Base-by-base conservation (phyloP, 2,113 vertebrate genomes). In the Rhinopomastus cyanomelas region DNA sequence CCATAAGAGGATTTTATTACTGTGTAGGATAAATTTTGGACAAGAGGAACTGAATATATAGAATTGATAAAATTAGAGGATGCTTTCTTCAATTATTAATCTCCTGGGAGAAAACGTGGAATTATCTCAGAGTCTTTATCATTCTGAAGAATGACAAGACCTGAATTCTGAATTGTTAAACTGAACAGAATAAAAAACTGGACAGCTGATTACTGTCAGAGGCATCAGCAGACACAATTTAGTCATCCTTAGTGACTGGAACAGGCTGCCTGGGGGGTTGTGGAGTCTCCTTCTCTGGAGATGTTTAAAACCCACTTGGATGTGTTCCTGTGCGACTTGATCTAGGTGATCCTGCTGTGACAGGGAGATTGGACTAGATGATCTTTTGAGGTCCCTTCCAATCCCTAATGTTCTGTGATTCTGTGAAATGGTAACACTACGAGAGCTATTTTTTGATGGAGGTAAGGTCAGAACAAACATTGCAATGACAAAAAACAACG, bases 341-440 rank as follows among this genome's bases (percentile, higher is more conserved):
- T n/a, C n/a, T n/a, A n/a, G n/a, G n/a, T n/a, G n/a, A n/a, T n/a
- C n/a, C n/a, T n/a, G n/a, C n/a, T n/a, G n/a, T n/a, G n/a, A n/a
- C n/a, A n/a, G n/a, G n/a, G n/a, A n/a, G n/a, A n/a, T n/a, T n/a
- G n/a, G n/a, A n/a, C n/a, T n/a, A n/a, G n/a, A n/a, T n/a, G n/a
- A n/a, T n/a, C n/a, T n/a, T n/a, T n/a, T n/a, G n/a, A n/a, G n/a
- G n/a, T n/a, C n/a, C n/a, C n/a, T n/a, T n/a, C n/a, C n/a, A n/a
- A n/a, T n/a, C n/a, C n/a, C n/a, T n/a, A n/a, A n/a, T n/a, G n/a
- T n/a, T n/a, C n/a, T n/a, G n/a, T n/a, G n/a, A n/a, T n/a, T n/a
- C n/a, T n/a, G n/a, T n/a, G n/a, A 84, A 74, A 71, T 10, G 5
- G 3, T n/a, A 81, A 78, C 1, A 0, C 2, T 34, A 19, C 34